These are phyloP conservation scores for Callinectes sapidus DNA, from an alignment of 2,888 invertebrate species.

Conservation along the genomic window DNA sequence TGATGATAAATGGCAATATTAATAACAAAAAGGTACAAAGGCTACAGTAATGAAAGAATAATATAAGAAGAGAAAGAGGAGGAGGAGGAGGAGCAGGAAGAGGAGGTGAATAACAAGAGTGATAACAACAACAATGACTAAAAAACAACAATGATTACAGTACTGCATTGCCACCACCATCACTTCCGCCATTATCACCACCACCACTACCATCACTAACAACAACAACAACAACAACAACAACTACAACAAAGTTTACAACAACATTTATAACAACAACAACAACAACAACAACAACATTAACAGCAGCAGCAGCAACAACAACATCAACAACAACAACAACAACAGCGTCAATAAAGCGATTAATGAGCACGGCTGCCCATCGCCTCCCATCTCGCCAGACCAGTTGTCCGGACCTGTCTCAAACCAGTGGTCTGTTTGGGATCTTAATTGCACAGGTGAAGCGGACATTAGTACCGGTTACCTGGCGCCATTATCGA, in stretches of 20 bases:
- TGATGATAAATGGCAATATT: background rate
- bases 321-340: background rate
- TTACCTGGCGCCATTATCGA: slow-evolving; percentile 20
- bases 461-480: slow-evolving; percentile 30
- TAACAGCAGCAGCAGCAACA: background rate
- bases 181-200: background rate
- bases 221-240: background rate
- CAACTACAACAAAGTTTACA: slow-evolving; percentile 1
- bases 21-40: background rate
- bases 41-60: no score
- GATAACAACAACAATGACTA: background rate
- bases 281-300: background rate
- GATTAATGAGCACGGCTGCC: background rate
- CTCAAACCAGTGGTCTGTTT: slow-evolving; percentile 17
- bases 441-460: slow-evolving; percentile 26
- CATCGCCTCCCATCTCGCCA: background rate
- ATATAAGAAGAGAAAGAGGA: no score
- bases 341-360: background rate
- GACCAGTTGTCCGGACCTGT: slow-evolving; percentile 32
- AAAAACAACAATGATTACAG: background rate
- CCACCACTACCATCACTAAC: background rate
- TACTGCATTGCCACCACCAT: background rate
- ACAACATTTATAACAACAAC: background rate
- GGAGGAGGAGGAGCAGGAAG: no score
- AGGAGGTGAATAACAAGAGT: background rate